These are phyloP conservation scores for Phenacoccus solenopsis DNA, from an alignment of 1,140 invertebrate species.

Conservation along the genomic window DNA sequence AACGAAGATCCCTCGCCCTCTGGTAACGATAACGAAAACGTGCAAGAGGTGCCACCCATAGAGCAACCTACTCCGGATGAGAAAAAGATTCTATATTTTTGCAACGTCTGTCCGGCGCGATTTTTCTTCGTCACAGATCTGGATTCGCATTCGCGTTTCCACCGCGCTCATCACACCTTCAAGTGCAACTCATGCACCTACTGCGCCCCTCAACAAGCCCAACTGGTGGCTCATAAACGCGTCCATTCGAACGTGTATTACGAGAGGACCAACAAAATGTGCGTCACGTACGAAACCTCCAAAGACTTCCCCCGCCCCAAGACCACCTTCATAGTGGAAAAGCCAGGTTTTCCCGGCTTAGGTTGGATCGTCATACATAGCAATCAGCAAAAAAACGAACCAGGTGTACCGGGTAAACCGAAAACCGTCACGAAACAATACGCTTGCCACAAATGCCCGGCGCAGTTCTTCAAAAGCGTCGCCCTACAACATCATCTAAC, in stretches of 20 bases:
- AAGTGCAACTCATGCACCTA: constrained; percentile 68
- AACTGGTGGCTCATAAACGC: constrained; percentile 56
- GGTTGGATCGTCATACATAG: constrained; percentile 34
- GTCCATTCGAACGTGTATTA: constrained; percentile 74
- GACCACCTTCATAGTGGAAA: constrained; percentile 37
- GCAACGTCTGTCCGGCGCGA: constrained; percentile 57
- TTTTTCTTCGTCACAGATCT: constrained; percentile 52
- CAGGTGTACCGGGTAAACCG: background rate
- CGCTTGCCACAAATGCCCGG: constrained; percentile 50
- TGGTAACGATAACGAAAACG: background rate
- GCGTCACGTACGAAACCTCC: constrained; percentile 49
- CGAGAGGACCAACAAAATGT: constrained; percentile 55
- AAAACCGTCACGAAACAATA: constrained; percentile 31
- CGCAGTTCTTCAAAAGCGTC: constrained; percentile 51
- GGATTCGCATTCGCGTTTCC: constrained; percentile 52
- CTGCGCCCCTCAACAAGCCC: constrained; percentile 50
- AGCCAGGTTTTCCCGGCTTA: constrained; percentile 28
- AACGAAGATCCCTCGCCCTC: background rate
- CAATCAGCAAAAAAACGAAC: background rate
- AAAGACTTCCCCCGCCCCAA: constrained; percentile 46
- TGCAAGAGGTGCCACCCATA: background rate
- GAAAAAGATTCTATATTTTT: constrained; percentile 37
- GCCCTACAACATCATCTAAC: constrained; percentile 58
- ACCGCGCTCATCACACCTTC: constrained; percentile 42
- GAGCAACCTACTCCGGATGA: background rate